These are phyloP conservation scores for Alosa sapidissima DNA, from an alignment of 2,797 vertebrate genomes.

Conservation along the genomic window DNA sequence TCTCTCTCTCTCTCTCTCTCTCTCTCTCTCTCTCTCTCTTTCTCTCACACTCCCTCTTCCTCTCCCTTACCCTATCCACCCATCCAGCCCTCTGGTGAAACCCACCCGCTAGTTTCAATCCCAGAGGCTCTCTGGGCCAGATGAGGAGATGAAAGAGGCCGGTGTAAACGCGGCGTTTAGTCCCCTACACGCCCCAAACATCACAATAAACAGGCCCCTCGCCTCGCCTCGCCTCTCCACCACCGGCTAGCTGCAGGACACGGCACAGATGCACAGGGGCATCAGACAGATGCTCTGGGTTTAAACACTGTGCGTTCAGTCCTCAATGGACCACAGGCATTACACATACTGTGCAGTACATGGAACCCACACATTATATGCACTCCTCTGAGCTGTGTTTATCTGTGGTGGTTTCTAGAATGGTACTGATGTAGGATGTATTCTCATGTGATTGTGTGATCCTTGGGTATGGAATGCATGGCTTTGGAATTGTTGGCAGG, in stretches of 20 bases:
- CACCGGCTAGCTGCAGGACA: background rate
- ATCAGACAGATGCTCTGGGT: background rate
- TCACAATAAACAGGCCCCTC: background rate
- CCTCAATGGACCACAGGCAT: background rate
- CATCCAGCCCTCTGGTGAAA: background rate
- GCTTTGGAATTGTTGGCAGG: too few species aligned
- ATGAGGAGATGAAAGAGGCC: constrained; percentile 9
- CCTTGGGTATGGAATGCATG: too few species aligned
- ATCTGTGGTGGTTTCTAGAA: too few species aligned
- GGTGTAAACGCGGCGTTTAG: constrained; percentile 2
- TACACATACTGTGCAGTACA: background rate
- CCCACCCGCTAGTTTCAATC: background rate
- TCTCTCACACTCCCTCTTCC: background rate
- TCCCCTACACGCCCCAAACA: background rate
- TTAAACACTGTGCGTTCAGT: background rate
- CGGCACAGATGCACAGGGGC: background rate
- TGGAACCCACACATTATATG: too few species aligned
- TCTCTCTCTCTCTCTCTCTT: background rate
- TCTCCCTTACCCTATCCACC: background rate
- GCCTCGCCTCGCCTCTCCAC: background rate
- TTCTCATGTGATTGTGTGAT: too few species aligned
- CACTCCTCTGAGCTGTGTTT: too few species aligned
- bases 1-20: background rate
- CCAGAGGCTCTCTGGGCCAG: background rate
- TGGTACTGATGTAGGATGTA: too few species aligned